A percentile compares a stretch with the other conserved stretches of the same genome.
Conservation (phyloP, 2,797 vertebrate genomes). For the Chloroceryle inda region DNA sequence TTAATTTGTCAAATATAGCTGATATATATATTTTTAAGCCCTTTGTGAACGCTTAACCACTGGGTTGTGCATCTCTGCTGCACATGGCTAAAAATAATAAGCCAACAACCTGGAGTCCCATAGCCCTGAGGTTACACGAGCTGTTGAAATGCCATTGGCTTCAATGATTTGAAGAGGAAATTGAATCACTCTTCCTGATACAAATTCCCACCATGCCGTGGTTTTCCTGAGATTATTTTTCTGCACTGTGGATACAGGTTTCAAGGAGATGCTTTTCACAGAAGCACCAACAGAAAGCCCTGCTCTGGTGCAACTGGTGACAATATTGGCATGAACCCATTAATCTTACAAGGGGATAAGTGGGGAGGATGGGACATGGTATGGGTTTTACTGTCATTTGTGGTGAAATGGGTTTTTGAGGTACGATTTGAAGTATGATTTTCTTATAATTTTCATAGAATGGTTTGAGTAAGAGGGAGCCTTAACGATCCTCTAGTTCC, state of each 20-base stretch:
- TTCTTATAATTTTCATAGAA: background rate
- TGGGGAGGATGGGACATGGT: accelerated
- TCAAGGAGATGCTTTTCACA: background rate
- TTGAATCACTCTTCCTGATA: background rate
- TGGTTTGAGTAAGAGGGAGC: background rate
- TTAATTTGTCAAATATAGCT: background rate
- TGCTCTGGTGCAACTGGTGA: accelerated
- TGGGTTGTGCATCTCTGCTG: background rate
- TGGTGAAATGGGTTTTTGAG: background rate
- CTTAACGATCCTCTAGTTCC: background rate
- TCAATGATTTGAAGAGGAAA: no score
- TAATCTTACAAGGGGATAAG: no score
- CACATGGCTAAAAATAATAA: background rate
- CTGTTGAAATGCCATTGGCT: accelerated
- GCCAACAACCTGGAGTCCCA: background rate
- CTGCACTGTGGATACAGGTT: accelerated
- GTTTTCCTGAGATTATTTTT: background rate
- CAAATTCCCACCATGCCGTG: accelerated
- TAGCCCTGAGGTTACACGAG: background rate
- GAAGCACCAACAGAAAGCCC: background rate
- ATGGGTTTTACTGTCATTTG: background rate
- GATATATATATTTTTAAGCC: background rate
- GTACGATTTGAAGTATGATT: background rate
- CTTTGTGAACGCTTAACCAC: background rate
- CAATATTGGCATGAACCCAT: accelerated